Percentiles rank a stretch among this genome's conserved stretches.
Conservation (phyloP, 1,140 invertebrate genomes). For the Delia radicum region DNA sequence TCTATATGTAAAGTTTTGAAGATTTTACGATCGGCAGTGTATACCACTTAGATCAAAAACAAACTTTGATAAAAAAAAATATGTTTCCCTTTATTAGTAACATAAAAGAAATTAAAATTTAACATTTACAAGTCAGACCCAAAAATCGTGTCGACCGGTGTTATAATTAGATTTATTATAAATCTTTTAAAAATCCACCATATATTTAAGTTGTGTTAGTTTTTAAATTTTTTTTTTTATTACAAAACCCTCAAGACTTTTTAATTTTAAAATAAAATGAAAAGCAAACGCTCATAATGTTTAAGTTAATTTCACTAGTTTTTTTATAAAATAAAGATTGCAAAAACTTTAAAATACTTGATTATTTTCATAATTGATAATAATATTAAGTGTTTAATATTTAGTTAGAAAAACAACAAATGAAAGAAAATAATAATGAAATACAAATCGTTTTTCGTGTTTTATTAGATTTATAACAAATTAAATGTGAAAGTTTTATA, state of each 20-base stretch:
- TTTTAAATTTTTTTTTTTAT: not conserved
- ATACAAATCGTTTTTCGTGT: not conserved
- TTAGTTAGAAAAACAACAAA: not conserved
- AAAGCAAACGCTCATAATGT: not conserved
- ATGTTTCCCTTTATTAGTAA: no score
- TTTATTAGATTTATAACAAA: not conserved
- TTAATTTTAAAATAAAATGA: slow-evolving; percentile 7
- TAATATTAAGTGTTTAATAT: slow-evolving; percentile 1
- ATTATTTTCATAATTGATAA: not conserved
- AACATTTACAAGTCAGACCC: no score
- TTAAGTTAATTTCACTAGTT: not conserved
- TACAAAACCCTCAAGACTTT: slow-evolving; percentile 7
- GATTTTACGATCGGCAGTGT: no score
- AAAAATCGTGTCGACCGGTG: no score
- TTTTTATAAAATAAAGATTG: not conserved
- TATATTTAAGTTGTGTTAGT: slow-evolving; percentile 5
- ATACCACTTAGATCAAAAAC: no score
- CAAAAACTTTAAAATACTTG: not conserved
- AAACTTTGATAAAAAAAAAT: no score
- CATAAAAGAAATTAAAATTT: no score
- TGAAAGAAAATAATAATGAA: not conserved
- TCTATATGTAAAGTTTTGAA: no score
- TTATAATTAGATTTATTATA: no score
- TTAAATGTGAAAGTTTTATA: no score
- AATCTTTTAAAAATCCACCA: not conserved